Base-by-base conservation (phyloP, 2,797 vertebrate genomes). In the Rhinatrema bivittatum region DNA sequence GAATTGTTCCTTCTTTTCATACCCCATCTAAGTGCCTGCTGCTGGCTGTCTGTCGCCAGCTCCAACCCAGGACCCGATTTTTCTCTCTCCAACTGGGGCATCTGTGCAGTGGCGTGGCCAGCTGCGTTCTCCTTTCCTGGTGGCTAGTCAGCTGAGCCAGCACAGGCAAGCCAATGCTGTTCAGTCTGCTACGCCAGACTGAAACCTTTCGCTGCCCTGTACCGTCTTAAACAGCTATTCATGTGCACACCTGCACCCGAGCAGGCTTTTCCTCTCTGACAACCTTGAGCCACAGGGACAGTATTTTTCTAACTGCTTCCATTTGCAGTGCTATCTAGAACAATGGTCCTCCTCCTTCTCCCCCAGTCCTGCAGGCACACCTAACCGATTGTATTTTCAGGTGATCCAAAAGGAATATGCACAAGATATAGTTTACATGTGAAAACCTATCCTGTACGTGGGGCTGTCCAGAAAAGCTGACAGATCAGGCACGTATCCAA, bases 301-400 rank as follows among this genome's bases (percentile, higher is more conserved):
- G 50, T 57, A 46, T 57, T 61, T 46, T 55, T 39, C 62, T 48
- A 60, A 55, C 70, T 62, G 65, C 62, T 81, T 62, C 68, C n/a
- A n/a, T n/a, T n/a, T n/a, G n/a, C n/a, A n/a, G n/a, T n/a, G n/a
- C n/a, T n/a, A n/a, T n/a, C n/a, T n/a, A n/a, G n/a, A n/a, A n/a
- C n/a, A n/a, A n/a, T n/a, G n/a, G n/a, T n/a, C n/a, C n/a, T n/a
- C n/a, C n/a, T n/a, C n/a, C n/a, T n/a, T n/a, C n/a, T n/a, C n/a
- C n/a, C n/a, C n/a, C n/a, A n/a, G n/a, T n/a, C n/a, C n/a, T n/a
- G n/a, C n/a, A n/a, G n/a, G n/a, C n/a, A n/a, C n/a, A n/a, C n/a
- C n/a, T n/a, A n/a, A n/a, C n/a, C n/a, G n/a, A n/a, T n/a, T n/a
- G n/a, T n/a, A n/a, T n/a, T n/a, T n/a, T n/a, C n/a, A n/a, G n/a